phyloP scores from a whole-genome alignment of 92 coral and sea anemone genomes.

The Plumapathes pennacea region DNA sequence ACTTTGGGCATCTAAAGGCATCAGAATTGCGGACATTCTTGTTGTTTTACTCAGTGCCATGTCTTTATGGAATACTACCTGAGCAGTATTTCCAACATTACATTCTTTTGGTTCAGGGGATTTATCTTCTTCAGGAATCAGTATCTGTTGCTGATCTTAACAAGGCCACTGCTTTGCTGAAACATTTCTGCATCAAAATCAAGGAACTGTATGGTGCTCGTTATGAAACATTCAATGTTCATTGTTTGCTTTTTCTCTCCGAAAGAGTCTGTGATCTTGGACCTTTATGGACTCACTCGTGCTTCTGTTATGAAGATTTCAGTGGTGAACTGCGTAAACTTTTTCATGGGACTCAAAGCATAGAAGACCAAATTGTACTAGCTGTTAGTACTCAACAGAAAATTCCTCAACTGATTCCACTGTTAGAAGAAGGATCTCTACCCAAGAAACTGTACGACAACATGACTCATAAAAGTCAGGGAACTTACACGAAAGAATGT shows the following conservation, averaged over 20 bases:
- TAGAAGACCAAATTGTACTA: slow-evolving; percentile 29
- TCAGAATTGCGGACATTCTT: slow-evolving; percentile 36
- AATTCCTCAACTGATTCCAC: slow-evolving; percentile 35
- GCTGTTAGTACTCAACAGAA: slow-evolving; percentile 28
- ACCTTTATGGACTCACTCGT: slow-evolving; percentile 26
- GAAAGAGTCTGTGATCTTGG: slow-evolving; percentile 26
- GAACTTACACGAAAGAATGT: slow-evolving; percentile 1
- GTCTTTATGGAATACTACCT: slow-evolving; percentile 38
- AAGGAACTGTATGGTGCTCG: slow-evolving; percentile 24
- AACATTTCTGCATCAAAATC: slow-evolving; percentile 25
- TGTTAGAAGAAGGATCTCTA: slow-evolving; percentile 34
- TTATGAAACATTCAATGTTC: slow-evolving; percentile 36
- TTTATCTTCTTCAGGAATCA: slow-evolving; percentile 11
- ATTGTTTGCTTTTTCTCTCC: slow-evolving; percentile 27
- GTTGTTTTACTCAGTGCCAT: slow-evolving; percentile 18
- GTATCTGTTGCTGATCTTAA: slow-evolving; percentile 10
- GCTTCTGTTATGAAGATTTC: slow-evolving; percentile 14
- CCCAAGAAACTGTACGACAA: slow-evolving; percentile 21
- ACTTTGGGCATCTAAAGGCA: slow-evolving; percentile 42
- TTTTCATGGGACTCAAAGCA: slow-evolving; percentile 40
- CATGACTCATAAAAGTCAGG: slow-evolving; percentile 9
- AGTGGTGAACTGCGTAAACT: slow-evolving; percentile 10
- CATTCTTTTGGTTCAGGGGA: slow-evolving; percentile 24
- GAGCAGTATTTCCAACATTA: slow-evolving; percentile 28
- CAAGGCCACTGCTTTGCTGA: slow-evolving; percentile 14